Evolutionary conservation across 2,797 vertebrate genomes (phyloP).

Genomic region (Hydrolagus colliei): DNA sequence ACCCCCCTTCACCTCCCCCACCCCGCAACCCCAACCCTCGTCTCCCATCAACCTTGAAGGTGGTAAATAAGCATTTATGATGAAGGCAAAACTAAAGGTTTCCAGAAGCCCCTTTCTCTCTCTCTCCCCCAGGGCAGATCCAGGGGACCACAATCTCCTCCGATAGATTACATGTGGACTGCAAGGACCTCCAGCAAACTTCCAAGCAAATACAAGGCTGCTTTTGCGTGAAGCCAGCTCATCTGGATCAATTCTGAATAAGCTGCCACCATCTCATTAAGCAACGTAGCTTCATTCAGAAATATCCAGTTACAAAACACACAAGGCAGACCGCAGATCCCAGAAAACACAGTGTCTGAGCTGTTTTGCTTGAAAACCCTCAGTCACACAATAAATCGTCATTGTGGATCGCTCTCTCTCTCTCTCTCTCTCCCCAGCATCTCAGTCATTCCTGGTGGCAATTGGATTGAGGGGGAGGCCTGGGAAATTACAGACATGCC

Average conservation of each 20-base stretch:
- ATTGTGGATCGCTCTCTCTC: too few relatives aligned
- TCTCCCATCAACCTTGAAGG: not conserved
- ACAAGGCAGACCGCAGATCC: not conserved
- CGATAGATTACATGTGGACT: slow-evolving; percentile 8
- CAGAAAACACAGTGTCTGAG: not conserved
- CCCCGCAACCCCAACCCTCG: too few relatives aligned
- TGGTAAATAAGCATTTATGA: not conserved
- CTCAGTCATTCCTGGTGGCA: too few relatives aligned
- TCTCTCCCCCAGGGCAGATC: not conserved
- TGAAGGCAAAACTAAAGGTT: slow-evolving; percentile 18
- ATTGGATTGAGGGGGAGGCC: too few relatives aligned
- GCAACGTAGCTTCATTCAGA: not conserved
- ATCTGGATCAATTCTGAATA: slow-evolving; percentile 9
- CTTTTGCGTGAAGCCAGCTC: slow-evolving; percentile 1
- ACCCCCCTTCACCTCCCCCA: too few relatives aligned
- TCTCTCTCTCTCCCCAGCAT: too few relatives aligned
- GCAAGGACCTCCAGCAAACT: slow-evolving; percentile 1
- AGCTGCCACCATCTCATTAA: not conserved
- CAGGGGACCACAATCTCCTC: not conserved
- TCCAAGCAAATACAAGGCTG: not conserved
- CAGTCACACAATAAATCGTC: too few relatives aligned
- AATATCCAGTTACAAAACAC: slow-evolving; percentile 18
- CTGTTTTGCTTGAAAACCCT: not conserved
- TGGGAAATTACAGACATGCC: too few relatives aligned
- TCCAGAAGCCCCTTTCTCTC: not conserved